These are phyloP conservation scores for Chrysocyon brachyurus DNA, from an alignment of 2,797 vertebrate species.

Conservation along the genomic window DNA sequence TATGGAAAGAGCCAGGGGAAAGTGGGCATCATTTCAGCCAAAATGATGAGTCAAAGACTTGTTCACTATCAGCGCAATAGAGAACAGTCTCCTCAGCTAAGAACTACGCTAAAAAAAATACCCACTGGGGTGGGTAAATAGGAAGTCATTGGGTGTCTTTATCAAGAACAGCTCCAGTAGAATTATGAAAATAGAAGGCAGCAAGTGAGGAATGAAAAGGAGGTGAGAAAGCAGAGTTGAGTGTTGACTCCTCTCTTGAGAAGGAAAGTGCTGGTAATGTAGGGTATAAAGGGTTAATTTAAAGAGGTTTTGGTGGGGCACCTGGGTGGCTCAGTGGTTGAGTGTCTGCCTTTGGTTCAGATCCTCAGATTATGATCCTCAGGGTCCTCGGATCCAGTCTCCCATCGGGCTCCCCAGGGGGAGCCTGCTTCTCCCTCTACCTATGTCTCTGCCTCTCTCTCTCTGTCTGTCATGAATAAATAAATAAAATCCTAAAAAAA, in stretches of 20 bases:
- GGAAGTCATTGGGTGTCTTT: neutral
- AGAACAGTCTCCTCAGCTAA: neutral
- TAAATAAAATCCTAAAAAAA: too few species aligned
- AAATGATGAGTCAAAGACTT: neutral
- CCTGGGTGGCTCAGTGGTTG: too few species aligned
- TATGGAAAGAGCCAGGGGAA: neutral
- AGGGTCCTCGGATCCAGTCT: too few species aligned
- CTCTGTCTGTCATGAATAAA: too few species aligned
- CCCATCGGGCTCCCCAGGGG: too few species aligned
- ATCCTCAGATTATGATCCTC: too few species aligned
- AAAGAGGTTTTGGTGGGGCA: neutral
- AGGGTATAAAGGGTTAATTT: neutral
- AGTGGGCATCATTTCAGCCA: neutral
- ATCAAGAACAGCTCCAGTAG: too few species aligned
- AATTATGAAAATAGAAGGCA: neutral
- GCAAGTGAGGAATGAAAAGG: neutral
- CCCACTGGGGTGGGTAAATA: neutral
- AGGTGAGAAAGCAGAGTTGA: neutral
- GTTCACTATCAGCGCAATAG: neutral
- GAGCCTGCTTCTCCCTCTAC: too few species aligned
- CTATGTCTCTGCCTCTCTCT: too few species aligned
- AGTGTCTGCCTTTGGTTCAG: too few species aligned
- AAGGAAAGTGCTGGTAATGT: neutral
- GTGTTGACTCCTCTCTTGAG: neutral
- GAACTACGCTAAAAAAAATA: neutral